Base-by-base conservation (phyloP, 1,140 invertebrate genomes). In the Drosophila kohkoa region DNA sequence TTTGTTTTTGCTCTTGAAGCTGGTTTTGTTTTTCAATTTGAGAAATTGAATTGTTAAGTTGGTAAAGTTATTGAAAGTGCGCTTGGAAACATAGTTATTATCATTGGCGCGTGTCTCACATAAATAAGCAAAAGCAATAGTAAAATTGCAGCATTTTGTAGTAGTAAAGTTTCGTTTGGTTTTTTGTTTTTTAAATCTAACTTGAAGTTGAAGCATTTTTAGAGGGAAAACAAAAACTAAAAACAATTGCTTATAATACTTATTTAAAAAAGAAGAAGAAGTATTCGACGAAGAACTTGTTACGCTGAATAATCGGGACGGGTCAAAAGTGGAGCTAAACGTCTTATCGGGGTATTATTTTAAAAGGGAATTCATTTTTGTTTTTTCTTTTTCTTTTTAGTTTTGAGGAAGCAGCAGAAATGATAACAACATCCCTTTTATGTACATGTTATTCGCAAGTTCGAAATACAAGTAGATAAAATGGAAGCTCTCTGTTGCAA, bases 401-500 rank as follows among this genome's bases (percentile, higher is more conserved):
- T 8, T 52, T 57, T 32, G 68, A 48, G 59, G 66, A 45, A 70
- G 85, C 83, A 90, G 81, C 81, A 88, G 85, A 71, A 73, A 77
- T 60, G 13, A 60, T 65, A 75, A 63, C 15, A 83, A 83, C 80
- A 77, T 90, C 74, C 87, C 80, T 83, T 90, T 91, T 75, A 90
- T 54, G 59, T 69, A 80, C 49, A 64, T 28, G 32, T 11, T 59
- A 75, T 63, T 49, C 30, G 46, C 16, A 30, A 41, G 15, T n/a
- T 8, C 49, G 57, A 57, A 41, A 25, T 49, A 54, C 60, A 28
- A 75, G 72, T 55, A 69, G 41, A 79, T 88, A 89, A 92, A 91
- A 90, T 80, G 82, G 82, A 87, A 70, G 87, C 77, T 77, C 77
- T 90, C 88, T 90, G 80, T 89, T 90, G 87, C 78, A 77, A 41